Evolutionary conservation across 2,113 vertebrate species (phyloP).

Genomic region (Vidua macroura): DNA sequence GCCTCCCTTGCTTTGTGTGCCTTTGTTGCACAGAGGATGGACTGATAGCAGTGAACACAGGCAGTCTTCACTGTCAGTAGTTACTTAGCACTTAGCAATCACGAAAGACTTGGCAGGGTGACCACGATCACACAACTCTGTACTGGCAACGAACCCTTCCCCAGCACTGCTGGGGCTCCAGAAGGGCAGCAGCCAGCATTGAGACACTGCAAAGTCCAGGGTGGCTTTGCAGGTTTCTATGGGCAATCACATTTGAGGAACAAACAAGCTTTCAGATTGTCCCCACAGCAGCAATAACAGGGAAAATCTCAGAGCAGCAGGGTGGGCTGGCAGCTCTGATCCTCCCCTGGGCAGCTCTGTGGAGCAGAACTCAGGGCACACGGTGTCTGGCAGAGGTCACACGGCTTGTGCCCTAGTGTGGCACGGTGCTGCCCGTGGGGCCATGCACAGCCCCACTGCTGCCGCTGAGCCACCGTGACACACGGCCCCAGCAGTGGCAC

Average conservation of each 20-base stretch:
- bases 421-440: rapidly evolving
- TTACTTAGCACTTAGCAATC: not conserved
- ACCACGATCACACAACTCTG: rapidly evolving
- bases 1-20: not conserved
- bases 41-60: not conserved
- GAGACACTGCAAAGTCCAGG: rapidly evolving
- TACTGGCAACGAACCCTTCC: not conserved
- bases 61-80: not conserved
- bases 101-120: not conserved
- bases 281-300: not conserved
- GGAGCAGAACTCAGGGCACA: not conserved
- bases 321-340: not conserved
- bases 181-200: not conserved
- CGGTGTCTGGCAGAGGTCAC: rapidly evolving
- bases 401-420: rapidly evolving
- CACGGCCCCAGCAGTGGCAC: not conserved
- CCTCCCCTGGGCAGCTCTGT: not conserved
- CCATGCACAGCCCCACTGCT: rapidly evolving
- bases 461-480: rapidly evolving
- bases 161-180: not conserved
- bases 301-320: not conserved
- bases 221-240: not conserved
- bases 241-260: rapidly evolving
- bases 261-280: rapidly evolving
- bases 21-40: not conserved